phyloP scores from a whole-genome alignment of 2,888 invertebrate genomes.

The Carpatolechia fugitivella region DNA sequence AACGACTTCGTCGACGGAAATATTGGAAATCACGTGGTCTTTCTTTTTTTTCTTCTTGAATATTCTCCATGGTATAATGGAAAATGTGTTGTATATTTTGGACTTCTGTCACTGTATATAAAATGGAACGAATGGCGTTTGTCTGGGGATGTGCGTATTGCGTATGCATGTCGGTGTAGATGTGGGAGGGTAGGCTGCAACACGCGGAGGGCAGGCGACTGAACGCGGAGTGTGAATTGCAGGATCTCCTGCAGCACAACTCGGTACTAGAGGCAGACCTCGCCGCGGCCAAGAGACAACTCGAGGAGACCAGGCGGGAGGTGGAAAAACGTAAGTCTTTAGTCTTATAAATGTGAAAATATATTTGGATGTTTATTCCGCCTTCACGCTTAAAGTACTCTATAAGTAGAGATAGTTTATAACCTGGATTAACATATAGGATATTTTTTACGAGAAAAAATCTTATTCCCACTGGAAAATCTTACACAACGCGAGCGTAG shows the following conservation, averaged over 20 bases:
- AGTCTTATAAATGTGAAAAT: constrained; percentile 12
- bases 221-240: constrained; percentile 77
- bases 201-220: constrained; percentile 82
- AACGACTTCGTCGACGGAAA: constrained; percentile 24
- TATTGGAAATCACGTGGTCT: background rate
- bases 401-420: no score
- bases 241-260: constrained; percentile 84
- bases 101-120: background rate
- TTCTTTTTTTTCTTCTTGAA: background rate
- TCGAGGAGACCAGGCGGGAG: constrained; percentile 55
- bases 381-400: no score
- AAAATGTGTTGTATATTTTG: background rate
- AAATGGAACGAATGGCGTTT: background rate
- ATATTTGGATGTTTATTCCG: no score
- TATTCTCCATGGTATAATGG: background rate
- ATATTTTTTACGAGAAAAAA: no score
- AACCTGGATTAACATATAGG: no score
- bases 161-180: constrained; percentile 58
- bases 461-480: no score
- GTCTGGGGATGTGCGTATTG: no score
- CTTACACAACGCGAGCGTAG: no score
- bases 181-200: constrained; percentile 81
- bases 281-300: constrained; percentile 69
- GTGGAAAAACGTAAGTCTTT: constrained; percentile 61
- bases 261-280: constrained; percentile 81